Evolutionary conservation across 1,140 invertebrate genomes (phyloP).

Genomic region (Diorhabda carinulata): DNA sequence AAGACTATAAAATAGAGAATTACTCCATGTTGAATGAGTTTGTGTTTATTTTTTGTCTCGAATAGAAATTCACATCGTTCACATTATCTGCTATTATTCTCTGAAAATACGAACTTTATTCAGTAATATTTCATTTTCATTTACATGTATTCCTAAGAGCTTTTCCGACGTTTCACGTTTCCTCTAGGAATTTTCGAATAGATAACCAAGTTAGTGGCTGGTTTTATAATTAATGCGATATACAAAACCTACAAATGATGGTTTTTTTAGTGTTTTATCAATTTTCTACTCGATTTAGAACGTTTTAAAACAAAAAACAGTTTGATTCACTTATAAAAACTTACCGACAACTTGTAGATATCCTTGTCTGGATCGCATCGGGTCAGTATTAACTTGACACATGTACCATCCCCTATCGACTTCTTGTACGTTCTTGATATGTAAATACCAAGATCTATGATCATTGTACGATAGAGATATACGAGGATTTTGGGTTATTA

Average conservation of each 20-base stretch:
- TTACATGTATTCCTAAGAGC: not conserved
- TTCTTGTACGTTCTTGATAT: constrained; percentile 77
- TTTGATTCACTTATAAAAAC: constrained; percentile 28
- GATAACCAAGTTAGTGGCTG: not conserved
- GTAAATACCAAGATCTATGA: constrained; percentile 83
- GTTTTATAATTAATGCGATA: not conserved
- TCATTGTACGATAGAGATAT: constrained; percentile 83
- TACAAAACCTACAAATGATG: not conserved
- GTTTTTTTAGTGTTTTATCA: not conserved
- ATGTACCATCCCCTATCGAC: constrained; percentile 80
- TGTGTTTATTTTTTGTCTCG: not conserved
- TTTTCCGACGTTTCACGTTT: constrained; percentile 2
- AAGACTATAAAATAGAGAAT: too few relatives aligned
- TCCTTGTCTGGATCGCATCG: constrained; percentile 77
- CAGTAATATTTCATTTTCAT: not conserved
- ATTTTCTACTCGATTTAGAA: too few relatives aligned
- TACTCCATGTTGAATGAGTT: too few relatives aligned
- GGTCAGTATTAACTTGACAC: constrained; percentile 83
- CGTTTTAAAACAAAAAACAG: not conserved
- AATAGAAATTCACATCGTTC: not conserved
- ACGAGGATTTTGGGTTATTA: constrained; percentile 83
- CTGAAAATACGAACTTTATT: not conserved
- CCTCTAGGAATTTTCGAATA: constrained; percentile 2
- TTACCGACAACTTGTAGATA: constrained; percentile 85
- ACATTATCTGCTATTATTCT: not conserved